Base-by-base conservation (phyloP, 1,140 invertebrate genomes). In the Drosophila busckii region DNA sequence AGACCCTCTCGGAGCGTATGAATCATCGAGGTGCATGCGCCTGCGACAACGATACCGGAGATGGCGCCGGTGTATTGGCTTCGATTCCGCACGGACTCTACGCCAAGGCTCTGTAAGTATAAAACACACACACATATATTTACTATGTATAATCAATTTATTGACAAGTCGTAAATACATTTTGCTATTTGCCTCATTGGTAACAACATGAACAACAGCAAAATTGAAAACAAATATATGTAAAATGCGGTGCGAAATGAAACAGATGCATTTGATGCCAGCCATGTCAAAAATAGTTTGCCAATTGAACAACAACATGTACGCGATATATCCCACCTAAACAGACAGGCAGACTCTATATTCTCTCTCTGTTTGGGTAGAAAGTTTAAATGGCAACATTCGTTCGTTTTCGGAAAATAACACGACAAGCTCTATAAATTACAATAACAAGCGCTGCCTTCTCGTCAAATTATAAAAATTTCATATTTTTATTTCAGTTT, bases 1-100 rank as follows among this genome's bases (percentile, higher is more conserved):
- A 97, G 88, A 95, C 90, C 46, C 92, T 99, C 88, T 93, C 98
- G 12, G 93, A 94, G 84, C 94, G 98, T 71, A 99, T 99, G 98
- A 96, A 98, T 89, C 98, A 99, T 89, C 93, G 98, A 61, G 98
- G 98, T 64, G 98, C 97, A 13, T 98, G 97, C 89, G 95, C 96
- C 13, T 98, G 97, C 89, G 98, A 99, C 89, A 99, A 99, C 89
- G 97, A 99, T 87, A 98, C 97, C 9, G 98, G 98, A 32, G 98
- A 99, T 88, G 98, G 98, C 34, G 98, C 98, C 67, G 98, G 98
- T 46, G 94, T 99, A 15, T 90, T 99, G 59, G 95, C 95, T 32
- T 96, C 96, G 55, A 98, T 99, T 85, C 98, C 98, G 12, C 97
- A 99, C 88, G 91, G 93, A 63, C 94, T 97, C 84, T 99, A 98